Percentiles rank a stretch among this genome's conserved stretches.
Evolutionary conservation across 2,113 vertebrate genomes (phyloP).

Genomic region (Brachionichthys hirsutus): DNA sequence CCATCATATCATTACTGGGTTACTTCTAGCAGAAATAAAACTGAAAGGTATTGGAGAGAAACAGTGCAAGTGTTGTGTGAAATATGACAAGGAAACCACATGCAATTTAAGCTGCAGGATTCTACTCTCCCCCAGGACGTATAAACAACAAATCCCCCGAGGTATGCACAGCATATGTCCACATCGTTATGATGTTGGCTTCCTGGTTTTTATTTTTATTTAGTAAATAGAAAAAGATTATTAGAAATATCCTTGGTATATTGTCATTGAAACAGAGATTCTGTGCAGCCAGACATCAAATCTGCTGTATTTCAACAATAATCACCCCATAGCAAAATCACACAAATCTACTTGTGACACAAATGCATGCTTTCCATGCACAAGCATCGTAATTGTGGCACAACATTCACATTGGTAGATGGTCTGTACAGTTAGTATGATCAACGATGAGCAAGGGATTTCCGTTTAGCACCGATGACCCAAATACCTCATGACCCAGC

Average conservation of each 20-base stretch:
- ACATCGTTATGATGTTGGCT: slow-evolving; percentile 1
- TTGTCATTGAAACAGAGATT: too few species aligned
- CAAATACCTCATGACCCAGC: not conserved
- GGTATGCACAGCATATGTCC: too few species aligned
- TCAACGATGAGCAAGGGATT: slow-evolving; percentile 4
- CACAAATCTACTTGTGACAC: not conserved
- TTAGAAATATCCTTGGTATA: too few species aligned
- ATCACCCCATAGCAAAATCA: not conserved
- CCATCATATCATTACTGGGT: slow-evolving; percentile 35
- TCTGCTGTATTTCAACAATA: not conserved
- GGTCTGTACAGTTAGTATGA: slow-evolving; percentile 2
- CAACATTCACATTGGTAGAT: not conserved
- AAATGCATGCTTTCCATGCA: slow-evolving; percentile 22
- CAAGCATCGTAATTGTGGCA: not conserved
- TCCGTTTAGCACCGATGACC: not conserved
- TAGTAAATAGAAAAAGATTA: not conserved
- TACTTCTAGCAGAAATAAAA: slow-evolving; percentile 1
- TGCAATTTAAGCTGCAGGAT: slow-evolving; percentile 16
- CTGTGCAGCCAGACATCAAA: not conserved
- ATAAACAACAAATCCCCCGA: too few species aligned
- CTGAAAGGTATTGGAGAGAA: not conserved
- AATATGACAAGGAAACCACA: slow-evolving; percentile 2
- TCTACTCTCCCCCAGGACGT: too few species aligned
- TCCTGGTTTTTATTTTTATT: slow-evolving; percentile 2
- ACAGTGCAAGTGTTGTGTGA: not conserved